Percentiles rank a stretch among this genome's conserved stretches.
Conservation (phyloP, 2,113 vertebrate genomes). For the Euleptes europaea region DNA sequence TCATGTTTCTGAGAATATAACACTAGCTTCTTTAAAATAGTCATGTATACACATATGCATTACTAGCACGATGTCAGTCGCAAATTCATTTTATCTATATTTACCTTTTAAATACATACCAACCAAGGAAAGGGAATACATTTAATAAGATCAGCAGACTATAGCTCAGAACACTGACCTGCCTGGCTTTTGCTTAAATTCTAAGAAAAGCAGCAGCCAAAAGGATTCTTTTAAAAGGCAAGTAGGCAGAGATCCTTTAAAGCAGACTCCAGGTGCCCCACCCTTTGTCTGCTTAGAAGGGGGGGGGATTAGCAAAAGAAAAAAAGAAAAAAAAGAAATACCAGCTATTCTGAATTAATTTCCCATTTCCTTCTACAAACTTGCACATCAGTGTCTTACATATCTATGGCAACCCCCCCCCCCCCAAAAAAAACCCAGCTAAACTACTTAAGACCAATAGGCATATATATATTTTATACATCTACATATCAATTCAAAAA, state of each 20-base stretch:
- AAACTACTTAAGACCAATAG: slow-evolving; percentile 16
- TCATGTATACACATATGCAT: background rate
- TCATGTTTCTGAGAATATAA: background rate
- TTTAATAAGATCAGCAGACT: slow-evolving; percentile 12
- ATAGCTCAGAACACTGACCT: slow-evolving; percentile 44
- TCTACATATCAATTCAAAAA: background rate
- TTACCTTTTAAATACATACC: background rate
- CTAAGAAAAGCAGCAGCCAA: slow-evolving; percentile 16
- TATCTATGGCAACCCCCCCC: slow-evolving; percentile 20
- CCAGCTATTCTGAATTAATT: slow-evolving; percentile 32
- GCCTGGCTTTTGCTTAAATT: slow-evolving; percentile 33
- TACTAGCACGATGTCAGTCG: slow-evolving; percentile 18
- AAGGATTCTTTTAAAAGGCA: slow-evolving; percentile 48
- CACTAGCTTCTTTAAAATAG: slow-evolving; percentile 29
- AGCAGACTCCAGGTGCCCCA: slow-evolving; percentile 67
- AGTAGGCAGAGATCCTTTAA: slow-evolving; percentile 43
- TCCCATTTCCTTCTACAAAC: slow-evolving; percentile 45
- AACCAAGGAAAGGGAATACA: slow-evolving; percentile 12
- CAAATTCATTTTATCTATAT: background rate
- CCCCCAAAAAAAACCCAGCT: slow-evolving; percentile 15
- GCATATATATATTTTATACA: slow-evolving; percentile 13
- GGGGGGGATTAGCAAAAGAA: background rate
- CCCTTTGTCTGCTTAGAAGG: slow-evolving; percentile 51
- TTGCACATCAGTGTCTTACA: slow-evolving; percentile 25
- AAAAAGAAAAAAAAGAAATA: background rate